A percentile compares a stretch with the other conserved stretches of the same genome.
These are phyloP conservation scores for Acanthornis magna DNA, from an alignment of 2,797 vertebrate species.

Conservation along the genomic window DNA sequence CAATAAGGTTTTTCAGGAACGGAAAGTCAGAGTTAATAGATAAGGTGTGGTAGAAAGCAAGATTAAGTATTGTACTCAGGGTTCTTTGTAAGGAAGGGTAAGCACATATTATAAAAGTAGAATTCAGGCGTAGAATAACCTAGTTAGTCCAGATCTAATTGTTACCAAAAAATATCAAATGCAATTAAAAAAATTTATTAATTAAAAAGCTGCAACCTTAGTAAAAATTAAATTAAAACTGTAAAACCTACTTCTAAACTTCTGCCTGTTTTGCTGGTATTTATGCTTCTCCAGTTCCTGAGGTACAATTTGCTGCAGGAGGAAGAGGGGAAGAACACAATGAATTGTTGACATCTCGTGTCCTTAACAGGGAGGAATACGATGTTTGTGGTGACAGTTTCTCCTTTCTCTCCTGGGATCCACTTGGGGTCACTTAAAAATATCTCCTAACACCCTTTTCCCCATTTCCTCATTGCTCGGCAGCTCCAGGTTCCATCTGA, in stretches of 20 bases:
- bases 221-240: not conserved
- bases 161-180: not conserved
- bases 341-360: not conserved
- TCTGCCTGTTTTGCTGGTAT: not conserved
- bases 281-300: not conserved
- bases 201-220: not conserved
- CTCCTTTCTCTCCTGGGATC: not conserved
- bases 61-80: not conserved
- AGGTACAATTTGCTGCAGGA: not conserved
- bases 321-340: not conserved
- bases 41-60: not conserved
- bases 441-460: not conserved
- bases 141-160: not conserved
- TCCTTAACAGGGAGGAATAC: not conserved
- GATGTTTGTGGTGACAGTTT: not conserved
- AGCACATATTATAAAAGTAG: not conserved
- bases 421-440: not conserved
- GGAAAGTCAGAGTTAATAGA: not conserved
- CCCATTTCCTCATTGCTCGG: not conserved
- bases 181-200: rapidly evolving
- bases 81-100: not conserved
- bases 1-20: not conserved
- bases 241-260: not conserved
- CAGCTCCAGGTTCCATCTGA: not conserved
- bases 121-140: not conserved